Percentiles rank a stretch among this genome's conserved stretches.
Conservation (phyloP, 1,140 invertebrate genomes). For the Drosophila hydei region DNA sequence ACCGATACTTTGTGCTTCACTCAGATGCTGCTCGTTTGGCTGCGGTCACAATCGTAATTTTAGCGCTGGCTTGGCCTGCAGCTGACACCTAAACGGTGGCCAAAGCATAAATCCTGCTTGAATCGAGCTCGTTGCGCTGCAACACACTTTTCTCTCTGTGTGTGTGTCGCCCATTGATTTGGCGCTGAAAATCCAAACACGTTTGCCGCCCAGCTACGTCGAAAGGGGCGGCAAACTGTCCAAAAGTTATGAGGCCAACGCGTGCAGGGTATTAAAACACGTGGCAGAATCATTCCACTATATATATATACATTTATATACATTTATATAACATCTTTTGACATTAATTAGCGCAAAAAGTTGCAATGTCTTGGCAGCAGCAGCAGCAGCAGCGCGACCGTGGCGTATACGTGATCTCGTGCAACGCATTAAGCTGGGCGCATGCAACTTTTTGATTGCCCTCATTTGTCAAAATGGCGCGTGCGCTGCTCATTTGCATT, state of each 20-base stretch:
- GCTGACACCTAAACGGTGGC: constrained; percentile 43
- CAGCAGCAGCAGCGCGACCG: constrained; percentile 17
- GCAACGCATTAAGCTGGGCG: constrained; percentile 31
- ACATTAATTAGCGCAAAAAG: constrained; percentile 69
- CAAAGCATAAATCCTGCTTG: constrained; percentile 32
- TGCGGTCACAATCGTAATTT: constrained; percentile 19
- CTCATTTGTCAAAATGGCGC: constrained; percentile 70
- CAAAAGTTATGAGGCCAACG: constrained; percentile 61
- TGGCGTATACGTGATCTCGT: constrained; percentile 62
- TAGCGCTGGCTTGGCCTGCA: constrained; percentile 24
- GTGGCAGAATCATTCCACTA: constrained; percentile 32
- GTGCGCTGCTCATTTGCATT: constrained; percentile 45
- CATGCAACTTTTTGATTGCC: constrained; percentile 56
- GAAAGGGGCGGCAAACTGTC: constrained; percentile 16
- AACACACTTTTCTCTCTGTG: background rate
- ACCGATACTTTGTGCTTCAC: constrained; percentile 2
- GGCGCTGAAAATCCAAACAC: constrained; percentile 57
- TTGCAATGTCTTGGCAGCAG: constrained; percentile 34
- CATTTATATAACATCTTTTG: constrained; percentile 52
- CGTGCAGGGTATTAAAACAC: constrained; percentile 69
- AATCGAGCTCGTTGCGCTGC: constrained; percentile 3
- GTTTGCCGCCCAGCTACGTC: constrained; percentile 18
- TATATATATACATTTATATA: constrained; percentile 30
- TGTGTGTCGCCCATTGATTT: constrained; percentile 39
- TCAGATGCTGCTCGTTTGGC: constrained; percentile 12